Evolutionary conservation across 64 coral and sea anemone species (phyloP), one percentile per base, ranked within the genome.

Genomic region (Montipora sp.): DNA sequence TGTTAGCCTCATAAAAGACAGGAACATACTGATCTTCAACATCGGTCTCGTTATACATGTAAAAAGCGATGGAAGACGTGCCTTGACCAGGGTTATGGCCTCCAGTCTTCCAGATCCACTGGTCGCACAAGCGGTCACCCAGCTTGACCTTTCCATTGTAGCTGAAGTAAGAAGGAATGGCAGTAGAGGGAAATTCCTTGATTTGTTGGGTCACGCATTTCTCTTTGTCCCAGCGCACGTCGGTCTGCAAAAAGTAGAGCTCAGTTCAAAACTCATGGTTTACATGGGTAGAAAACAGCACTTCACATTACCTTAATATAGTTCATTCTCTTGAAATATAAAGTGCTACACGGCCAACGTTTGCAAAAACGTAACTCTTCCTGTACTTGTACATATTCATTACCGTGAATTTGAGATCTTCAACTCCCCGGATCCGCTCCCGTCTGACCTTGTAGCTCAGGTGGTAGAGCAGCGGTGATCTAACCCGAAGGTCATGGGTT

Each of bases 51-150:
- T 94, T 70, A 14, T 15, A 77, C n/a, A 94, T 75, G 92, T 94
- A 94, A 75, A 89, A 90, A 19, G 88, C 80, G 43, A 73, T 59
- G 15, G 68, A 20, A 1, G 78, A 83, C 50, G 55, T 78, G 7
- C 47, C 3, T 81, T 83, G 73, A 4, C 92, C 92, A 15, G 9
- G 0, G 16, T 94, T 94, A 46, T 94, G 92, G 3, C 92, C 92
- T 44, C 92, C 92, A 78, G 53, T 84, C 87, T 47, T 94, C 87
- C 92, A 94, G 58, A 94, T 47, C 92, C 92, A 94, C 13, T 88
- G 87, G 3, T 94, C 92, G 55, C 92, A 94, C 11, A 83, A 22
- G 13, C 36, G 87, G 68, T 74, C 58, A 51, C 22, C 78, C 15
- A 94, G 3, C 57, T 3, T 55, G 46, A 94, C 92, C 51, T 65